Conservation (phyloP, 30 jellyfish, hydroid and myxozoan species). For the Hydra vulgaris region DNA sequence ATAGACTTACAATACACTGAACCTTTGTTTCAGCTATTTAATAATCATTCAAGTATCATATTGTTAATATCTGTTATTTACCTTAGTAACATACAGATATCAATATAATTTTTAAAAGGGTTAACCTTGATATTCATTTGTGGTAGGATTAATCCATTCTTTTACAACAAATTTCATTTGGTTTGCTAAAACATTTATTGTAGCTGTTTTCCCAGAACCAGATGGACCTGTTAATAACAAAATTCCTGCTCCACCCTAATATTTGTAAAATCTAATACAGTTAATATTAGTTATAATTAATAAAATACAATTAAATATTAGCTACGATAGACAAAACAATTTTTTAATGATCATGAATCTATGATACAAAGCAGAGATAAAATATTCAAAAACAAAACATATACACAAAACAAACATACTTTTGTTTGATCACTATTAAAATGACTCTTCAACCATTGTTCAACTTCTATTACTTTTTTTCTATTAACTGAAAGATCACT, state of each 20-base stretch:
- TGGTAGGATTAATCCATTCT: slow-evolving; percentile 80
- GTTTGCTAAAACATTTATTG: slow-evolving; percentile 41
- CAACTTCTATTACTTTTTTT: slow-evolving; percentile 53
- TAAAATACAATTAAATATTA: too few relatives aligned
- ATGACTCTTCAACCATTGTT: slow-evolving; percentile 34
- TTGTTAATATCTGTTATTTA: too few relatives aligned
- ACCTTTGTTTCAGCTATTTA: too few relatives aligned
- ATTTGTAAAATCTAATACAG: neutral
- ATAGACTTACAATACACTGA: too few relatives aligned
- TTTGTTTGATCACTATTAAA: neutral
- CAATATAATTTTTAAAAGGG: too few relatives aligned
- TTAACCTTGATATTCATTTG: slow-evolving; percentile 36
- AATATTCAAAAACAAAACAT: too few relatives aligned
- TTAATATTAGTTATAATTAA: neutral
- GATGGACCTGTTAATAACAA: slow-evolving; percentile 85
- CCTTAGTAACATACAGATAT: too few relatives aligned
- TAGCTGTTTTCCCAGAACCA: slow-evolving; percentile 89
- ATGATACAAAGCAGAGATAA: neutral
- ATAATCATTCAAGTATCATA: too few relatives aligned
- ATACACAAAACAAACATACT: neutral
- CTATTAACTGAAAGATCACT: slow-evolving; percentile 53
- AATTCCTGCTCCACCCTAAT: slow-evolving; percentile 35
- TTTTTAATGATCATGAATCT: too few relatives aligned
- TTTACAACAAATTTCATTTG: slow-evolving; percentile 39
- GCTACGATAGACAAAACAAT: neutral